Base-by-base conservation (phyloP, 2,888 invertebrate species). In the Mamestra brassicae region DNA sequence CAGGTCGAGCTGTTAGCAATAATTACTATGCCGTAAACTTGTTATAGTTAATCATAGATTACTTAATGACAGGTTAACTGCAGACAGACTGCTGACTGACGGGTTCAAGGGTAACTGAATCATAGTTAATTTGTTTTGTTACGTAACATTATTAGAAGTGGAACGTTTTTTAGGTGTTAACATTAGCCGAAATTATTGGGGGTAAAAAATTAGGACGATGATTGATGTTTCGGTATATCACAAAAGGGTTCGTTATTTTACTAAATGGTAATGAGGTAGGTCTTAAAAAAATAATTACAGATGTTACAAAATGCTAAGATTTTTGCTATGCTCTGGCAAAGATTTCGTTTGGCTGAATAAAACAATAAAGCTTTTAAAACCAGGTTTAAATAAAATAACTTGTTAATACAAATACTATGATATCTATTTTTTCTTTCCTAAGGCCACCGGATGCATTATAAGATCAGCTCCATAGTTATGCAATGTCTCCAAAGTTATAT, bases 101-200 rank as follows among this genome's bases (percentile, higher is more conserved):
- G 87, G 89, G 94, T 93, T 94, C 95, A 95, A 94, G 94, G 94
- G 74, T 89, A 90, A 81, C 77, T 74, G 85, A 80, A 75, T 76
- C 75, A 84, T 80, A 50, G 60, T 66, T 85, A 74, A 69, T 78
- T 74, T 66, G 73, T 81, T 81, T 83, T 74, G 73, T 84, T 75
- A 72, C 38, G 47, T 84, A 71, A 76, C 1, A 6, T 45, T n/a
- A 26, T 83, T 78, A 69, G 57, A 73, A 72, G 45, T 80, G 54
- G 76, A 84, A 64, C 65, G 26, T 63, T 80, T 75, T 83, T 74
- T 72, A 42, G 38, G 52, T 47, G 74, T 78, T 70, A 78, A 63
- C n/a, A 34, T 73, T 63, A 55, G 45, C 42, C 6, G 36, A 66
- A 62, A 58, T 76, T 55, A 38, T 15, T 26, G 11, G 36, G 6